Percentiles rank a stretch among this genome's conserved stretches.
These are phyloP conservation scores for Bergia sp. DNA, from an alignment of 92 coral and sea anemone species.

Conservation along the genomic window DNA sequence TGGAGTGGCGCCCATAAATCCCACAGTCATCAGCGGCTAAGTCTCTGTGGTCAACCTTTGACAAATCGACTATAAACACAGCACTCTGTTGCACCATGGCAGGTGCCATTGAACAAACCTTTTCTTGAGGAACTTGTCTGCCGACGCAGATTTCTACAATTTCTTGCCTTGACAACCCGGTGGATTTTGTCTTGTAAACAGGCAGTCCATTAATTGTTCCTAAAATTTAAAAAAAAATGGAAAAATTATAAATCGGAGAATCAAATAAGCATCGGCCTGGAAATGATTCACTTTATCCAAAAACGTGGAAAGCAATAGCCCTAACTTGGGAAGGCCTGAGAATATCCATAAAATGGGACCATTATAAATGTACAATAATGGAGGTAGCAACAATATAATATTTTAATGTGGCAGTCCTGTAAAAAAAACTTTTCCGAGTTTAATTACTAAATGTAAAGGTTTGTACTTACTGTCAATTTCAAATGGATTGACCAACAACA, in stretches of 20 bases:
- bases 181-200: conserved; percentile 31
- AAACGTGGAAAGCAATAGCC: too few relatives aligned
- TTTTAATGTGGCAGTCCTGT: too few relatives aligned
- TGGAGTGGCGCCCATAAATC: conserved; percentile 64
- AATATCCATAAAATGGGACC: too few relatives aligned
- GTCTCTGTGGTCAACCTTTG: conserved; percentile 47
- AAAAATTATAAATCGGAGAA: neutral
- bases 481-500: too few relatives aligned
- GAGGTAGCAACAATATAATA: too few relatives aligned
- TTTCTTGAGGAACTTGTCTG: conserved; percentile 31
- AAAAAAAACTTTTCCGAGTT: too few relatives aligned
- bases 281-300: too few relatives aligned
- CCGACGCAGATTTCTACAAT: conserved; percentile 57
- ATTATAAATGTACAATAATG: too few relatives aligned
- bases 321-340: too few relatives aligned
- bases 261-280: too few relatives aligned
- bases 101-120: conserved; percentile 50
- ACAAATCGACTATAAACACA: conserved; percentile 57
- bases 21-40: conserved; percentile 64
- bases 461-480: too few relatives aligned
- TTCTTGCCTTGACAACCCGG: conserved; percentile 52
- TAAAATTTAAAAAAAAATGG: neutral
- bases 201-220: conserved; percentile 35
- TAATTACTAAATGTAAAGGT: too few relatives aligned
- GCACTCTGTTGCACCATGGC: conserved; percentile 47